phyloP scores from a whole-genome alignment of 2,888 invertebrate genomes.

The Timema cristinae region DNA sequence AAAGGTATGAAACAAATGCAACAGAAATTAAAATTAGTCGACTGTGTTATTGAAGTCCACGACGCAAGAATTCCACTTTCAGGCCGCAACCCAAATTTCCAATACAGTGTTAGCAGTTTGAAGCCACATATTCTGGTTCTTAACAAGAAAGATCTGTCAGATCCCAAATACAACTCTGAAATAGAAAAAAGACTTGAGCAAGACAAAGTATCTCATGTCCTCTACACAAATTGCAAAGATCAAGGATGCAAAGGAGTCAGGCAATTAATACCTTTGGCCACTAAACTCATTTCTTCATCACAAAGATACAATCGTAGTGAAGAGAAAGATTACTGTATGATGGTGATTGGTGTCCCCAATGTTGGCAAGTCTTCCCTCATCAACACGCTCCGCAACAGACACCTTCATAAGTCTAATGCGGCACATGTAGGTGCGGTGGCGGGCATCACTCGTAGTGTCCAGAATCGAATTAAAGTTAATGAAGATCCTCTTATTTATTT shows the following conservation, averaged over 20 bases:
- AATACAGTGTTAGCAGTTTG: conserved; percentile 65
- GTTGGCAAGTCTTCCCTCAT: conserved; percentile 93
- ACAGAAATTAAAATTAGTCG: conserved; percentile 72
- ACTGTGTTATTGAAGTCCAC: conserved; percentile 91
- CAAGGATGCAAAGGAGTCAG: conserved; percentile 53
- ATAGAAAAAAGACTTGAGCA: conserved; percentile 57
- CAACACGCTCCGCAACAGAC: conserved; percentile 70
- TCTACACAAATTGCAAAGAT: conserved; percentile 79
- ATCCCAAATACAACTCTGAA: conserved; percentile 50
- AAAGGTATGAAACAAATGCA: conserved; percentile 82
- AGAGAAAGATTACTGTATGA: conserved; percentile 64
- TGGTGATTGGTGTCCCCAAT: conserved; percentile 94
- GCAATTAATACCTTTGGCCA: conserved; percentile 62
- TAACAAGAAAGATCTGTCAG: conserved; percentile 82
- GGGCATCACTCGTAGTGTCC: conserved; percentile 80
- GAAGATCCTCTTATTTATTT: conserved; percentile 77
- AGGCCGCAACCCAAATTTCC: conserved; percentile 80
- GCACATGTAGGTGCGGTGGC: conserved; percentile 73
- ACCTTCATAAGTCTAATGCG: conserved; percentile 54
- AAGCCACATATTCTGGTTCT: conserved; percentile 87
- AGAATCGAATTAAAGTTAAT: conserved; percentile 76
- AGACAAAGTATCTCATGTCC: conserved; percentile 57
- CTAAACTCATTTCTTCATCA: conserved; percentile 64
- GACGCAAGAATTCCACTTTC: conserved; percentile 90
- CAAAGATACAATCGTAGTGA: conserved; percentile 71